Evolutionary conservation across 1,140 invertebrate genomes (phyloP).

Genomic region (Bombus turneri): DNA sequence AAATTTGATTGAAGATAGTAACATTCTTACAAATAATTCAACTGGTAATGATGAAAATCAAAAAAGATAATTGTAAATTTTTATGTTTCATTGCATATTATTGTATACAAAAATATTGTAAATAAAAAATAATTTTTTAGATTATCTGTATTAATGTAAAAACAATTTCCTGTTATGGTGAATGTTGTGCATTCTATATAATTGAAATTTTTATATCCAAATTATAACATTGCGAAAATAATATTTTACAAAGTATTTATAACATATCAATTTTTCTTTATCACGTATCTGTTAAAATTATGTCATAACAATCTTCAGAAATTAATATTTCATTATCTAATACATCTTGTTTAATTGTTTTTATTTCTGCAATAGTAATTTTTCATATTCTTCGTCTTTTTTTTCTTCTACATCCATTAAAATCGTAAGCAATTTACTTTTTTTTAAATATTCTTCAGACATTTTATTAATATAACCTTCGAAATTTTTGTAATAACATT

Average conservation of each 20-base stretch:
- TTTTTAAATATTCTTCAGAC: no score
- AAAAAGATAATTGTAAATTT: conserved; percentile 54
- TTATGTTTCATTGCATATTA: conserved; percentile 11
- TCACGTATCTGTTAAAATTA: background rate
- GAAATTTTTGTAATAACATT: no score
- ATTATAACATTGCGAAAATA: background rate
- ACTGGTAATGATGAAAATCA: conserved; percentile 7
- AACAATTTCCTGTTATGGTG: background rate
- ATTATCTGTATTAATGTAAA: background rate
- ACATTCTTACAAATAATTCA: conserved; percentile 26
- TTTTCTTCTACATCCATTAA: conserved; percentile 22
- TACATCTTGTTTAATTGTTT: conserved; percentile 45
- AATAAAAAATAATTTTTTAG: conserved; percentile 56
- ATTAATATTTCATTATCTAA: background rate
- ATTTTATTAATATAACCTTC: no score
- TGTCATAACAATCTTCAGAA: background rate
- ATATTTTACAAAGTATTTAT: background rate
- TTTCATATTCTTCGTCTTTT: conserved; percentile 46
- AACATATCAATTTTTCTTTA: background rate
- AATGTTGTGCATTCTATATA: background rate
- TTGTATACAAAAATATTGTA: conserved; percentile 45
- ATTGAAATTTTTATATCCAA: no score
- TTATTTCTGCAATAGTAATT: conserved; percentile 50
- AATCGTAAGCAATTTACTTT: no score
- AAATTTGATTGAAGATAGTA: conserved; percentile 2